These are phyloP conservation scores for Crocuta crocuta DNA, from an alignment of 2,113 vertebrate genomes.

Conservation along the genomic window DNA sequence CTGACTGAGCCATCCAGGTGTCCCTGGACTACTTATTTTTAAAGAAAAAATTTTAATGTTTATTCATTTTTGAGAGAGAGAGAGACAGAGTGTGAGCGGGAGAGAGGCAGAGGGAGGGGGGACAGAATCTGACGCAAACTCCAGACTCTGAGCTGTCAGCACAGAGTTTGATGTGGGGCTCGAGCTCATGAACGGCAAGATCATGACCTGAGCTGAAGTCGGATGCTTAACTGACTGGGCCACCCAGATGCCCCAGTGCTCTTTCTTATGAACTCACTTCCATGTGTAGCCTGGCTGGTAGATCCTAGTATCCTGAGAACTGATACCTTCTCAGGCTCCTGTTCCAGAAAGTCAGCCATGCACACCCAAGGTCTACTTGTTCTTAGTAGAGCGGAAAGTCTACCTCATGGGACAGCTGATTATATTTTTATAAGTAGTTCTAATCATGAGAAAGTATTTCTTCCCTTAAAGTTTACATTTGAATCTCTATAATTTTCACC, in stretches of 20 bases:
- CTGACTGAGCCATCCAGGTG: no score
- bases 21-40: no score
- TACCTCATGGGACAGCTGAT: not conserved
- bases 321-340: not conserved
- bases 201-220: no score
- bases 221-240: no score
- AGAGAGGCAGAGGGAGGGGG: no score
- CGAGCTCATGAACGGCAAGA: no score
- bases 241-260: not conserved
- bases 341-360: not conserved
- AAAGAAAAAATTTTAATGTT: no score
- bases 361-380: not conserved
- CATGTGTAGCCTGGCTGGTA: not conserved
- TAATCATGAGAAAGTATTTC: not conserved
- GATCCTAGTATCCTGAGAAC: not conserved
- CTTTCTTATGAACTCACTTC: not conserved
- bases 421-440: not conserved
- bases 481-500: not conserved
- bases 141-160: no score
- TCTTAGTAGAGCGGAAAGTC: not conserved
- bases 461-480: not conserved
- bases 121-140: no score
- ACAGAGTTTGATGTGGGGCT: no score
- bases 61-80: no score
- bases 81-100: no score